Base-by-base conservation (phyloP, 1,140 invertebrate species). In the Pinna nobilis region DNA sequence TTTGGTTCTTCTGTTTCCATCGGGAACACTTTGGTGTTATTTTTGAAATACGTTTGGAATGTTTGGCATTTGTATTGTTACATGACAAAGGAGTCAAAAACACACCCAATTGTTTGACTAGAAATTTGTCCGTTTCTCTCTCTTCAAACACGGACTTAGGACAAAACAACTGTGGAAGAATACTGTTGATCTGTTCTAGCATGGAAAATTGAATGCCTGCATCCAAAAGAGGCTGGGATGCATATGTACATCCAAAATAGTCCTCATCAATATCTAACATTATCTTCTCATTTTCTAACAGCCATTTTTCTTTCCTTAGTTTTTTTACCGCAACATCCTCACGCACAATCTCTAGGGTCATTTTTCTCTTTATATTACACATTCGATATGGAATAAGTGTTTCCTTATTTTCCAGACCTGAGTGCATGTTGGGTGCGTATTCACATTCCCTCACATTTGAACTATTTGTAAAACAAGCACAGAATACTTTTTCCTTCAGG, bases 201-300 rank as follows among this genome's bases (percentile, higher is more conserved):
- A 35, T 35, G 7, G 44, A 15, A 44, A 70, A 49, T 4, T 50
- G 15, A 0, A 82, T 50, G 6, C 72, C 77, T 15, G 53, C 44
- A 28, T 80, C 65, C 5, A 74, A 20, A 5, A 85, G 50, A 4
- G 78, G 67, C 50, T 76, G 68, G 3, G 74, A 68, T 9, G 74
- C 82, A 50, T 72, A 68, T 67, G 80, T 78, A 64, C 79, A 81
- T 3, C 84, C 84, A 59, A 72, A 85, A 44, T 72, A 84, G 77
- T 85, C 84, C 51, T 84, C 79, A 51, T 85, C 84, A 61, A 85
- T 79, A 53, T 85, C 84, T 28, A 84, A 63, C 35, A 85, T 76
- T 6, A 85, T 15, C 32, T 69, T 73, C 0, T 77, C 75, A n/a
- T 70, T 67, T 3, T 57, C 61, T 37, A 18, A 28, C 39, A 74